Percentiles rank a stretch among this genome's conserved stretches.
These are phyloP conservation scores for Pseudeuparius sepicola DNA, from an alignment of 2,888 invertebrate species.

Conservation along the genomic window DNA sequence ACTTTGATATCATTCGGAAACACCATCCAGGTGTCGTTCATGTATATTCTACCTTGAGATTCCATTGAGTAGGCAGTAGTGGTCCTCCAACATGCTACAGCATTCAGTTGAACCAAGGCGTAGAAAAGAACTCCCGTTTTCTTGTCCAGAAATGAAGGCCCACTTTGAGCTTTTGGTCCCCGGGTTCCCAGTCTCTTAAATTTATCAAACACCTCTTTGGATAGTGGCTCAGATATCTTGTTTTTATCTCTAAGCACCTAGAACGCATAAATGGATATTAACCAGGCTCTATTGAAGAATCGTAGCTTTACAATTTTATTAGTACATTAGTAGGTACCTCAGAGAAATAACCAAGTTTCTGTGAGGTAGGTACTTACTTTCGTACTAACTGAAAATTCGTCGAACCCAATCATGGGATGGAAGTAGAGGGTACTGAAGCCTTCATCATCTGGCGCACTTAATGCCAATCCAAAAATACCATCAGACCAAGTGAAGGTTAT, in stretches of 20 bases:
- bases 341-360: too few relatives aligned
- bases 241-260: constrained; percentile 47
- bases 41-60: constrained; percentile 61
- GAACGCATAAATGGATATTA: too few relatives aligned
- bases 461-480: constrained; percentile 63
- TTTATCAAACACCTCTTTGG: too few relatives aligned
- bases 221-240: constrained; percentile 40
- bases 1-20: constrained; percentile 36
- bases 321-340: too few relatives aligned
- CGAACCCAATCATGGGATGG: constrained; percentile 67
- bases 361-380: constrained; percentile 37
- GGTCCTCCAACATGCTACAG: constrained; percentile 70
- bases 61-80: constrained; percentile 57
- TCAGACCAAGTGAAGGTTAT: constrained; percentile 64
- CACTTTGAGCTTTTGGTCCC: constrained; percentile 63
- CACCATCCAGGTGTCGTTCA: constrained; percentile 60
- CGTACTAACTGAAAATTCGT: constrained; percentile 68
- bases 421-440: constrained; percentile 67
- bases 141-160: constrained; percentile 60
- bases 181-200: constrained; percentile 59
- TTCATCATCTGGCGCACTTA: constrained; percentile 53
- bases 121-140: constrained; percentile 65
- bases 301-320: too few relatives aligned
- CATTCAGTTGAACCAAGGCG: constrained; percentile 62
- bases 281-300: too few relatives aligned